Percentiles rank a stretch among this genome's conserved stretches.
Evolutionary conservation across 2,888 invertebrate genomes (phyloP).

Genomic region (Sesamia inferens): DNA sequence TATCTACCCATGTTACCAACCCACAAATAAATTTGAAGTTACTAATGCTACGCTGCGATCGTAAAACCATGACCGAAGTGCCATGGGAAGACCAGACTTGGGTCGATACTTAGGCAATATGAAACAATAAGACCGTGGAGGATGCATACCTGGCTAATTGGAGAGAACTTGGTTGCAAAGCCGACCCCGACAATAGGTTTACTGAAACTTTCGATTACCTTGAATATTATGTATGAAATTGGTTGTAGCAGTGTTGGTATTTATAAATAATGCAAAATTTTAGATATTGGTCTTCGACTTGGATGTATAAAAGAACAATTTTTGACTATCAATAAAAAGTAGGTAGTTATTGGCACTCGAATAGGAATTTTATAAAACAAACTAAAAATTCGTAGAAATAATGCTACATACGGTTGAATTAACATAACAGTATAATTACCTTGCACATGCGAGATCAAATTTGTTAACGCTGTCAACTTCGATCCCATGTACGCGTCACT

Average conservation of each 20-base stretch:
- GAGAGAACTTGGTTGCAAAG: slow-evolving; percentile 32
- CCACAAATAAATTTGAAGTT: not conserved
- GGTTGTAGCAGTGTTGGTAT: not conserved
- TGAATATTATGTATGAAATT: slow-evolving; percentile 13
- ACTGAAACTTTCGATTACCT: slow-evolving; percentile 23
- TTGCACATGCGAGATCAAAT: not conserved
- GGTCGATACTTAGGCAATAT: slow-evolving; percentile 13
- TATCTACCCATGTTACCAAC: not conserved
- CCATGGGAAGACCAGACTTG: not conserved
- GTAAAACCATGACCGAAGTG: not conserved
- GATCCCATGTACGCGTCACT: slow-evolving; percentile 59
- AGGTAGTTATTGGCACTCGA: not conserved
- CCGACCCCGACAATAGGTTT: slow-evolving; percentile 5
- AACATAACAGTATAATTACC: not conserved
- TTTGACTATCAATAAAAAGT: not conserved
- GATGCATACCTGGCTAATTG: slow-evolving; percentile 37
- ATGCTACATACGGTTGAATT: no score
- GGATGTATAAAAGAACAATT: not conserved
- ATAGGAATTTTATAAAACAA: not conserved
- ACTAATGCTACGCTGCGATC: not conserved
- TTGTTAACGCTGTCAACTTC: slow-evolving; percentile 47
- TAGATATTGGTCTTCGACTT: not conserved
- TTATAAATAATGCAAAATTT: not conserved
- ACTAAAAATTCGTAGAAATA: not conserved
- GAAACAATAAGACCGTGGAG: slow-evolving; percentile 42